These are phyloP conservation scores for Platyscapa corneri DNA, from an alignment of 1,140 invertebrate genomes.

Conservation along the genomic window DNA sequence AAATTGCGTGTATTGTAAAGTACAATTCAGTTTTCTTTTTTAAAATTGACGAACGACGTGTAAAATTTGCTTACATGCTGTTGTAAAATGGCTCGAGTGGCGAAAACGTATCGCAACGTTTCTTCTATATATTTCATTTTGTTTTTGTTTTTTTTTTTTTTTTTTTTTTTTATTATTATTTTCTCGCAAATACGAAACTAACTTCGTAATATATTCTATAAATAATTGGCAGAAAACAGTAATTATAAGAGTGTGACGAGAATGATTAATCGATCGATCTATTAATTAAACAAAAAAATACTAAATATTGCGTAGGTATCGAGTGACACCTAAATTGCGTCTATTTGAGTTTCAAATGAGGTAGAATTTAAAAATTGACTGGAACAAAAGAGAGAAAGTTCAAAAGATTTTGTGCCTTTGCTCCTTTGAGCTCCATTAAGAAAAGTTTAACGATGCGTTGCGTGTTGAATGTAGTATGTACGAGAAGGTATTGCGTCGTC, in stretches of 20 bases:
- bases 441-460: constrained; percentile 32
- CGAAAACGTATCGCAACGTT: constrained; percentile 24
- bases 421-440: constrained; percentile 13
- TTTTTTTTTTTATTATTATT: no score
- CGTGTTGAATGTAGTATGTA: constrained; percentile 34
- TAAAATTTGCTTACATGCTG: neutral
- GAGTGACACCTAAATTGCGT: neutral
- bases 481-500: constrained; percentile 30
- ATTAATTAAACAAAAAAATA: constrained; percentile 34
- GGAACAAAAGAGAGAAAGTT: neutral
- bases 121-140: no score
- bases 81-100: constrained; percentile 5
- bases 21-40: constrained; percentile 4
- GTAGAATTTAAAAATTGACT: neutral
- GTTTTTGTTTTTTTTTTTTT: no score
- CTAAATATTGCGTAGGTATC: constrained; percentile 20
- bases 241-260: constrained; percentile 45
- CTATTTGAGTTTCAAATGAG: constrained; percentile 20
- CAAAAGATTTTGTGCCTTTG: constrained; percentile 9
- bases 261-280: constrained; percentile 39
- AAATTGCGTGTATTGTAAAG: neutral
- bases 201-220: constrained; percentile 25
- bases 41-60: constrained; percentile 6
- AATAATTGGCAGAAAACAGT: constrained; percentile 35
- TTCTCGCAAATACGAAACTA: constrained; percentile 20